These are phyloP conservation scores for Cancer borealis DNA, from an alignment of 2,888 invertebrate species.

Conservation along the genomic window DNA sequence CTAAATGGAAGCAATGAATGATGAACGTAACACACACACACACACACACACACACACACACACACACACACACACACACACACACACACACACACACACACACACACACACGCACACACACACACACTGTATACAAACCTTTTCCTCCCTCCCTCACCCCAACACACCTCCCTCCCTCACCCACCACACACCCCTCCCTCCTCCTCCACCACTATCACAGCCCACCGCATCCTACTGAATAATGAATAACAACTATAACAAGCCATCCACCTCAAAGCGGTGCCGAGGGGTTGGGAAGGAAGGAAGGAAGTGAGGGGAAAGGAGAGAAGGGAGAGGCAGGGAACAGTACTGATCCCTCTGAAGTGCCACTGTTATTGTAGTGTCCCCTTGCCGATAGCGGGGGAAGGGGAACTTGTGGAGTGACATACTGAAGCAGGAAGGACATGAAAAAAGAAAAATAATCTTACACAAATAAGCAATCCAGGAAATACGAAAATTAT, in stretches of 20 bases:
- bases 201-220: background rate
- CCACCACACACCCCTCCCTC: background rate
- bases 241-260: background rate
- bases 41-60: slow-evolving; percentile 45
- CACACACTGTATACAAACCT: background rate
- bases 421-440: background rate
- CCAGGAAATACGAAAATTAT: no score
- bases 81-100: slow-evolving; percentile 36
- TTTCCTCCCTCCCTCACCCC: background rate
- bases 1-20: background rate
- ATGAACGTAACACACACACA: background rate
- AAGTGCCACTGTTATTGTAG: no score
- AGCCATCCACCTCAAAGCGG: background rate
- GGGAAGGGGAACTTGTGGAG: no score
- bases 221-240: background rate
- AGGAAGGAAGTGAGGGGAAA: background rate
- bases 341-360: no score
- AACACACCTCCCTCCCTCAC: background rate
- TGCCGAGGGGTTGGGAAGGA: no score
- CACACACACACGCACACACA: slow-evolving; percentile 39
- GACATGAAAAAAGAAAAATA: background rate
- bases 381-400: no score
- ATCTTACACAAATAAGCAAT: background rate
- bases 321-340: background rate
- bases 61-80: slow-evolving; percentile 44